phyloP scores from a whole-genome alignment of 2,888 invertebrate species.

The Sylvicola fuscatus region DNA sequence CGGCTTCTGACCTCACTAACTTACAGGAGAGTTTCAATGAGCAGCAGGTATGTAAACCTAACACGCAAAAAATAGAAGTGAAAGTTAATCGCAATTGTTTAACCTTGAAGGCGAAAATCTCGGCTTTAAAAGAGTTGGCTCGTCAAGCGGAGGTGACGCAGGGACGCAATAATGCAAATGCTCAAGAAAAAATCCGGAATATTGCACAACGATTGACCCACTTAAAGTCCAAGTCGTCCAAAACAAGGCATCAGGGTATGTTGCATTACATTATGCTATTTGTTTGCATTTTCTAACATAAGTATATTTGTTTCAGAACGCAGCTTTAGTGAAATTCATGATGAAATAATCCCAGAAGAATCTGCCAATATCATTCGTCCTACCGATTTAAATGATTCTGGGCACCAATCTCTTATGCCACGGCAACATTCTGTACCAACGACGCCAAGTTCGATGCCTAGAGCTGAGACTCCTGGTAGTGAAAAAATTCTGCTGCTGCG shows the following conservation, averaged over 20 bases:
- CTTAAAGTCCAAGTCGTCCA: constrained; percentile 15
- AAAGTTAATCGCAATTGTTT: neutral
- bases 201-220: constrained; percentile 17
- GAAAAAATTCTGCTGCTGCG: constrained; percentile 30
- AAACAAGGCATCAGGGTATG: constrained; percentile 11
- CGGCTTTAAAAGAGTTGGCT: constrained; percentile 17
- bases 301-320: neutral
- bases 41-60: constrained; percentile 9
- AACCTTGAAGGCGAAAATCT: constrained; percentile 15
- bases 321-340: too few relatives aligned
- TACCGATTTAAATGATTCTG: too few relatives aligned
- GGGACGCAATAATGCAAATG: constrained; percentile 15
- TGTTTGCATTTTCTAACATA: neutral
- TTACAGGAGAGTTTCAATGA: constrained; percentile 10
- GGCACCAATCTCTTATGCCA: too few relatives aligned
- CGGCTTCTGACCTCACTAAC: constrained; percentile 7
- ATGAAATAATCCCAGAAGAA: too few relatives aligned
- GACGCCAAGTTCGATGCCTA: neutral
- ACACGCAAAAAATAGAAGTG: neutral
- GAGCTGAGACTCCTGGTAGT: constrained; percentile 24
- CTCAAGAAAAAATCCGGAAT: constrained; percentile 18
- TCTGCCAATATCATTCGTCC: too few relatives aligned
- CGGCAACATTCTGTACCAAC: neutral
- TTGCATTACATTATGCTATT: constrained; percentile 6
- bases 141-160: constrained; percentile 16